A percentile compares a stretch with the other conserved stretches of the same genome.
Conservation (phyloP, 2,797 vertebrate species). For the Cirrhinus mrigala region DNA sequence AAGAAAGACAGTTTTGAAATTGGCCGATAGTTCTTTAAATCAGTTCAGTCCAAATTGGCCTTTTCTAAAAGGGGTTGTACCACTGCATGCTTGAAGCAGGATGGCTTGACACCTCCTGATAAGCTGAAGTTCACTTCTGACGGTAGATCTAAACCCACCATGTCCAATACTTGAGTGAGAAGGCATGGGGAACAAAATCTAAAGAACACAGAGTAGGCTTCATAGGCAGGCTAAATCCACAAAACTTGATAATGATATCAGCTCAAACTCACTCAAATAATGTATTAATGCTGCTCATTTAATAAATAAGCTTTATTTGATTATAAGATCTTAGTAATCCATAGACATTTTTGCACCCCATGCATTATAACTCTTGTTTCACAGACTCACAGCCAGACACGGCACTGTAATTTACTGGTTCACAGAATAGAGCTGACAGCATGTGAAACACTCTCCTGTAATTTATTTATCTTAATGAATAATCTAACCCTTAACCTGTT, state of each 20-base stretch:
- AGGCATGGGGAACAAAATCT: neutral
- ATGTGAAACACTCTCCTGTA: neutral
- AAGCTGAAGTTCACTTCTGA: neutral
- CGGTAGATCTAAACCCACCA: neutral
- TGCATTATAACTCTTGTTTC: neutral
- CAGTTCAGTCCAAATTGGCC: neutral
- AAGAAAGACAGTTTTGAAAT: neutral
- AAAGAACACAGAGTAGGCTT: neutral
- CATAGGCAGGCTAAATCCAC: neutral
- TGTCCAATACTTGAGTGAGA: neutral
- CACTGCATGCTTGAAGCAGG: neutral
- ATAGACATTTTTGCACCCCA: neutral
- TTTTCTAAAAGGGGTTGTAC: neutral
- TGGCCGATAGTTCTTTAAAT: neutral
- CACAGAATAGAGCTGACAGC: neutral
- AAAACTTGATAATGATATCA: neutral
- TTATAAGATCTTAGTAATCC: neutral
- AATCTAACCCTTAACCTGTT: too few relatives aligned
- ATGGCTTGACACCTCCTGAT: neutral
- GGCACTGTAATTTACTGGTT: neutral
- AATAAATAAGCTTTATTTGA: neutral
- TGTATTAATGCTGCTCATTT: neutral
- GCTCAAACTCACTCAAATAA: neutral
- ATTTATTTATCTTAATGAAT: too few relatives aligned
- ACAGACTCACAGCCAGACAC: neutral